Base-by-base conservation (phyloP, 2,888 invertebrate species). In the Amphiduros pacificus region DNA sequence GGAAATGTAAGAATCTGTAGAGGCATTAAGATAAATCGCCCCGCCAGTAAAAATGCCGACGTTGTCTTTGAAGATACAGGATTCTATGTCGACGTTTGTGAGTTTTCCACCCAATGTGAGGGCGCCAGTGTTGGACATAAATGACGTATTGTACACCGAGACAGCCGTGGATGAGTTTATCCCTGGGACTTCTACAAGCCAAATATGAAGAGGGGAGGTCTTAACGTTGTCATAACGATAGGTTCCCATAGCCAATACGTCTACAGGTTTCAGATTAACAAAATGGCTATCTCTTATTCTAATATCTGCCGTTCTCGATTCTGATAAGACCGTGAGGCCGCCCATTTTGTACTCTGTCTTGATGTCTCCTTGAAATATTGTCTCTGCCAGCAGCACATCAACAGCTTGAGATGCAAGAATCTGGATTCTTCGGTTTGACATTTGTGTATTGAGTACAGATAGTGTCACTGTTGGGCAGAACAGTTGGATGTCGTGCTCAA, bases 401-500 rank as follows among this genome's bases (percentile, higher is more conserved):
- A 54, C 2, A 6, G 31, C 9, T 11, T 14, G 6, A 11, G 24
- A 32, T 17, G 54, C n/a, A 24, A 54, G 29, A 1, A 54, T 22
- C 20, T 54, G 54, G n/a, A 54, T 14, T 31, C 54, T 31, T 1
- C 54, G 31, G 36, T 54, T 54, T 4, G 32, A 31, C n/a, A 54
- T n/a, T n/a, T n/a, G n/a, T n/a, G n/a, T n/a, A n/a, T n/a, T n/a
- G n/a, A n/a, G n/a, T n/a, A n/a, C n/a, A n/a, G n/a, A n/a, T n/a
- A n/a, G n/a, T n/a, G n/a, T n/a, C n/a, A n/a, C n/a, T n/a, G n/a
- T n/a, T n/a, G n/a, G n/a, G n/a, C n/a, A n/a, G n/a, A n/a, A n/a
- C n/a, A n/a, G n/a, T n/a, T n/a, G n/a, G n/a, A n/a, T n/a, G n/a
- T n/a, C n/a, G n/a, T n/a, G n/a, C n/a, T n/a, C n/a, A n/a, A n/a